A percentile compares a stretch with the other conserved stretches of the same genome.
These are phyloP conservation scores for Scarus forsteni DNA, from an alignment of 2,797 vertebrate genomes.

Conservation along the genomic window DNA sequence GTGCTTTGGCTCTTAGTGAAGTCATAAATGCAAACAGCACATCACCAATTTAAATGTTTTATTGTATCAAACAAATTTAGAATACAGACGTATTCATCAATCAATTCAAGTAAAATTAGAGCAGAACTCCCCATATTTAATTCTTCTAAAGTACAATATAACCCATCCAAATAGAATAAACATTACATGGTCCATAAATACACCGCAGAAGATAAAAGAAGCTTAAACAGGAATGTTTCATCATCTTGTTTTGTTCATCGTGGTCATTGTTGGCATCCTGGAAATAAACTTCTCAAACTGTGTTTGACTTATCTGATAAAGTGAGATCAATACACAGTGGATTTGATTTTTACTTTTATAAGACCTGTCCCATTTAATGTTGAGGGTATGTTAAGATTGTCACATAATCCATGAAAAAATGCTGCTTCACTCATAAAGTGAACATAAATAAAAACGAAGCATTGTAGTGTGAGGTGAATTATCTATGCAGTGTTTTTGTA, in stretches of 20 bases:
- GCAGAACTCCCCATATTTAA: conserved; percentile 52
- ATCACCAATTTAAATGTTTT: conserved; percentile 77
- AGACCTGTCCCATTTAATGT: conserved; percentile 15
- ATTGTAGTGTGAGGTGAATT: conserved; percentile 26
- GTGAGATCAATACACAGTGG: conserved; percentile 35
- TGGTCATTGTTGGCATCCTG: conserved; percentile 36
- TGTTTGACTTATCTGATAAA: conserved; percentile 21
- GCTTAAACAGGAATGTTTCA: conserved; percentile 67
- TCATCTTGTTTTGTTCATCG: conserved; percentile 37
- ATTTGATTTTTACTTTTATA: conserved; percentile 28
- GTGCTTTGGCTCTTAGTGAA: too few species aligned
- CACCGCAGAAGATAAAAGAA: conserved; percentile 43
- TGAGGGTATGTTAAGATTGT: conserved; percentile 62
- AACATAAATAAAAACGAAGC: conserved; percentile 10
- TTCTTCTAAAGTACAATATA: conserved; percentile 57
- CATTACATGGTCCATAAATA: conserved; percentile 58
- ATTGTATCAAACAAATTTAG: conserved; percentile 81
- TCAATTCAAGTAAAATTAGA: conserved; percentile 73
- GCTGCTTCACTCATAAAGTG: conserved; percentile 45
- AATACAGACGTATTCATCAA: conserved; percentile 72
- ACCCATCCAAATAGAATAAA: conserved; percentile 68
- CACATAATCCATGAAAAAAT: conserved; percentile 59
- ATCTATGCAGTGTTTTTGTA: background rate
- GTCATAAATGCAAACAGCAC: conserved; percentile 8
- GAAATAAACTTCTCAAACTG: conserved; percentile 23